Evolutionary conservation across 1,140 invertebrate species (phyloP).

Genomic region (Megathymus violae): DNA sequence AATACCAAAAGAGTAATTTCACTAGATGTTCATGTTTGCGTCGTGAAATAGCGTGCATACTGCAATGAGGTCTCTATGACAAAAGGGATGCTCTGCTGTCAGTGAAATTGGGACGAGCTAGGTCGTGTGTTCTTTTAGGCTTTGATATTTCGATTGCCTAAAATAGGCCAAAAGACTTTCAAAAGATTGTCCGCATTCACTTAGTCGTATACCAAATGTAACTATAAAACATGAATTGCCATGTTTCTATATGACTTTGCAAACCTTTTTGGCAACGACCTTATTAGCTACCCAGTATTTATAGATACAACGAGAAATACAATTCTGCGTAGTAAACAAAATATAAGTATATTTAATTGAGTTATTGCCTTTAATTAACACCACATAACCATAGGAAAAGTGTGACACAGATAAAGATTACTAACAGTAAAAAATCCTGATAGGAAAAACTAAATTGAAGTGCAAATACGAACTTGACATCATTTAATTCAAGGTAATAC

Average conservation of each 20-base stretch:
- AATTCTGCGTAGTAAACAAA: no score
- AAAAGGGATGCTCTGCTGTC: slow-evolving; percentile 31
- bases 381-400: no score
- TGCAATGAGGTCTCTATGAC: slow-evolving; percentile 31
- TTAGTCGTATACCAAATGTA: neutral
- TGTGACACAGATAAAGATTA: no score
- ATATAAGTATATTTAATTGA: no score
- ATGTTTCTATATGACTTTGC: neutral
- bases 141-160: slow-evolving; percentile 34
- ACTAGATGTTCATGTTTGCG: slow-evolving; percentile 13
- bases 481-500: no score
- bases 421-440: no score
- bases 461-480: no score
- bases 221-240: neutral
- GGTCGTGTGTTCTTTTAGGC: slow-evolving; percentile 33
- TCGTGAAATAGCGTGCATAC: slow-evolving; percentile 12
- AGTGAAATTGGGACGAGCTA: slow-evolving; percentile 28
- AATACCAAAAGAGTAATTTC: slow-evolving; percentile 12
- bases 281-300: no score
- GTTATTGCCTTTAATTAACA: no score
- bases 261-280: neutral
- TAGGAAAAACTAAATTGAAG: no score
- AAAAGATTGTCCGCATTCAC: slow-evolving; percentile 15
- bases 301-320: no score
- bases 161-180: slow-evolving; percentile 31